Base-by-base conservation (phyloP, 2,113 vertebrate species). In the Platichthys flesus region DNA sequence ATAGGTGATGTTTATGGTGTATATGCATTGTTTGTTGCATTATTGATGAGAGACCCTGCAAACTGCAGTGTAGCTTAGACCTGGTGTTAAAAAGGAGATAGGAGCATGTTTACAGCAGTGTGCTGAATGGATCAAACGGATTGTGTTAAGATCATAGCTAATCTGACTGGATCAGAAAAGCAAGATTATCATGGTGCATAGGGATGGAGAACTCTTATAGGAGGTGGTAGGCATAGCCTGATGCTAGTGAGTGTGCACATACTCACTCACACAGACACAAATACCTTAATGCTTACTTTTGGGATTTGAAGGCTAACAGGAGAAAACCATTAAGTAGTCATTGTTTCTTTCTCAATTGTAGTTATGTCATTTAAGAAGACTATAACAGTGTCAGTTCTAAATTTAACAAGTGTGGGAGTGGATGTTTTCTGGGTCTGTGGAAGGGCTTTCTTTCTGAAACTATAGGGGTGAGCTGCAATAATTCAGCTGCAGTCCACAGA, bases 121-220 rank as follows among this genome's bases (percentile, higher is more conserved):
- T 63, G 79, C 74, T 76, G 80, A 61, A 42, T 18, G 63, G 64
- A 83, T 92, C 80, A 88, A 63, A 82, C 61, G 13, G 74, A 91
- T 87, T 87, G 85, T 82, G 60, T 78, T 64, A 21, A 80, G 82
- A 88, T 90, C 81, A 82, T 28, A 73, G 79, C 79, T 92, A 85
- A 92, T 91, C 84, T 83, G 55, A n/a, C 62, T 59, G 79, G 74
- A 92, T 91, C 76, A 89, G 85, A 77, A 56, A 69, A 68, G 57
- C 58, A 56, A 67, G 81, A 58, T 59, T 59, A 59, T 76, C 52
- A 21, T 23, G 24, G 74, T 72, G 65, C 63, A 67, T 47, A 57
- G 62, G 71, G 63, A 89, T 69, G 40, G 18, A 67, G 16, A 80
- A 58, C 57, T 79, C 54, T 40, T 59, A 71, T 56, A 56, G 28